Evolutionary conservation across 2,797 vertebrate species (phyloP).

Genomic region (Selene dorsalis): DNA sequence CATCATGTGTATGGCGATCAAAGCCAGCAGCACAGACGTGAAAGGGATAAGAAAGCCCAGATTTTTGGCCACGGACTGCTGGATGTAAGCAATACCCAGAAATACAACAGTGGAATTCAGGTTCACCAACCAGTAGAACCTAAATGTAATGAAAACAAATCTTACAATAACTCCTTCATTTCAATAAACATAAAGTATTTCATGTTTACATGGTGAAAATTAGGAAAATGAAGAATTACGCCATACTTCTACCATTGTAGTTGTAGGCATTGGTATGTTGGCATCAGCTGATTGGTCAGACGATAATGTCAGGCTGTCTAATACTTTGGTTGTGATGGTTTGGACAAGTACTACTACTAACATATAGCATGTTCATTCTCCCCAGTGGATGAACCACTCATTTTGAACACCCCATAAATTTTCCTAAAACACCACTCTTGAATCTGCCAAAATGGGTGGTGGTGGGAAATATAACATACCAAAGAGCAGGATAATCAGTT

Average conservation of each 20-base stretch:
- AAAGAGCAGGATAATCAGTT: neutral
- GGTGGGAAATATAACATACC: neutral
- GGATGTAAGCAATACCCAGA: slow-evolving; percentile 93
- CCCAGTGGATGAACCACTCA: neutral
- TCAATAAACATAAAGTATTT: neutral
- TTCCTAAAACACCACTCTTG: neutral
- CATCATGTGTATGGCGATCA: slow-evolving; percentile 91
- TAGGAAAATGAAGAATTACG: too few species aligned
- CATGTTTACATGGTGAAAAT: neutral
- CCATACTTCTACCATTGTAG: too few species aligned
- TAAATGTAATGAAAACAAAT: slow-evolving; percentile 59
- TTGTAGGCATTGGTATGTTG: too few species aligned
- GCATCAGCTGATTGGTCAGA: too few species aligned
- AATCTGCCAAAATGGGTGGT: neutral
- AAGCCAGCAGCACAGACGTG: slow-evolving; percentile 88
- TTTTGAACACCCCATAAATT: neutral
- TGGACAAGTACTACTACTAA: too few species aligned
- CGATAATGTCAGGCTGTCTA: too few species aligned
- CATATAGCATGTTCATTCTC: neutral
- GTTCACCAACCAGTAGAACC: slow-evolving; percentile 94
- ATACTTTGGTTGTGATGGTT: neutral
- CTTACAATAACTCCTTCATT: neutral
- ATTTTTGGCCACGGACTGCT: slow-evolving; percentile 89
- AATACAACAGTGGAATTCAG: slow-evolving; percentile 91
- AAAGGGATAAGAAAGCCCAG: slow-evolving; percentile 92